phyloP scores from a whole-genome alignment of 2,888 invertebrate genomes.

The Hydrotaea diabolus region DNA sequence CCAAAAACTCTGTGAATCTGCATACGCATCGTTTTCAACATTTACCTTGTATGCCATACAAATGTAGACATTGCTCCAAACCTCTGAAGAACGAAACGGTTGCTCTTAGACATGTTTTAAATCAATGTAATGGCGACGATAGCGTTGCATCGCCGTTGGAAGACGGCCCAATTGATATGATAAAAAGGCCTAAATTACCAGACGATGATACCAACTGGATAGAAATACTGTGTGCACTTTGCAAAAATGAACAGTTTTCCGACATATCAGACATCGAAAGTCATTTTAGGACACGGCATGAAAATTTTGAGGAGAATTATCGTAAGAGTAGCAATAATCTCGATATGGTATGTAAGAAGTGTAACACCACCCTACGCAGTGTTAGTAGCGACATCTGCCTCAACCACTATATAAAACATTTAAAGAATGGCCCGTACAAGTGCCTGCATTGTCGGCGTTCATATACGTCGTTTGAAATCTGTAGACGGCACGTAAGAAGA shows the following conservation, averaged over 20 bases:
- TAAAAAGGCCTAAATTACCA: background rate
- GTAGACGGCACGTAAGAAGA: background rate
- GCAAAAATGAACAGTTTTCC: background rate
- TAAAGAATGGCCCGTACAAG: background rate
- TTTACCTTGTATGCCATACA: background rate
- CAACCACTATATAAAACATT: slow-evolving; percentile 5
- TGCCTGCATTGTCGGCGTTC: slow-evolving; percentile 1
- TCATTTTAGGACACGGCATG: background rate
- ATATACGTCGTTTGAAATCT: background rate
- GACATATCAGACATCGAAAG: background rate
- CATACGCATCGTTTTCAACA: background rate
- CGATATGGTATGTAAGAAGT: background rate
- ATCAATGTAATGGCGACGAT: background rate
- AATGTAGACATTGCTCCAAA: background rate
- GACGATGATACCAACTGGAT: background rate
- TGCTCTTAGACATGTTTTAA: background rate
- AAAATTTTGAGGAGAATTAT: background rate
- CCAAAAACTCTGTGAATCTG: background rate
- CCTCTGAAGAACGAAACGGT: background rate
- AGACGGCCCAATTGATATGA: background rate
- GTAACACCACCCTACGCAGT: background rate
- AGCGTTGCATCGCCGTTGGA: too few species aligned
- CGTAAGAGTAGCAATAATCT: background rate
- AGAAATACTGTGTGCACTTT: background rate
- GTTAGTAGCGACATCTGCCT: background rate